phyloP scores from a whole-genome alignment of 2,113 vertebrate genomes.

The Grantiella picta region DNA sequence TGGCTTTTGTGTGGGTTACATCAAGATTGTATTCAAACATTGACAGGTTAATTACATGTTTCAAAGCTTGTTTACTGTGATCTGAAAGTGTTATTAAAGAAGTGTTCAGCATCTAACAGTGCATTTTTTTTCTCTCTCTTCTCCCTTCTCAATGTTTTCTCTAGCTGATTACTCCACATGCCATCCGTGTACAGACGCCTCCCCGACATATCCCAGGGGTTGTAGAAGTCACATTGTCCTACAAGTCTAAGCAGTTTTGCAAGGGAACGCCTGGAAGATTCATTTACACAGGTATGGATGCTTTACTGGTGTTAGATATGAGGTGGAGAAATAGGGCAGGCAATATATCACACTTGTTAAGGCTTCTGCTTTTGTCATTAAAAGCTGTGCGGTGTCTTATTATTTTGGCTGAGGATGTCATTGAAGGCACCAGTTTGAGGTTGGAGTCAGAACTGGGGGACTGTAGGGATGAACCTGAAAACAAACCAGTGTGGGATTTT shows the following conservation, averaged over 20 bases:
- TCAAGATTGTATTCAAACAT: slow-evolving; percentile 61
- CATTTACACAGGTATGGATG: slow-evolving; percentile 94
- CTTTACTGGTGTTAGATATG: not conserved
- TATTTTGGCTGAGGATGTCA: not conserved
- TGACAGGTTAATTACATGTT: slow-evolving; percentile 74
- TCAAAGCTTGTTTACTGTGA: slow-evolving; percentile 74
- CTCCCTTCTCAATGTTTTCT: slow-evolving; percentile 48
- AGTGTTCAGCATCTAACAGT: slow-evolving; percentile 45
- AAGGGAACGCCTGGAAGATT: slow-evolving; percentile 99
- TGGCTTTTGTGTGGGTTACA: slow-evolving; percentile 60
- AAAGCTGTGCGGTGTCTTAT: not conserved
- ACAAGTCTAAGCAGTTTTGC: slow-evolving; percentile 99
- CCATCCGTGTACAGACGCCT: slow-evolving; percentile 96
- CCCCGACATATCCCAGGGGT: slow-evolving; percentile 98
- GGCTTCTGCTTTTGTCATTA: not conserved
- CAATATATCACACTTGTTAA: not conserved
- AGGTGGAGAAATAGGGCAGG: not conserved
- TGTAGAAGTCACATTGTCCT: slow-evolving; percentile 98
- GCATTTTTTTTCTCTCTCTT: slow-evolving; percentile 1
- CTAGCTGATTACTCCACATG: slow-evolving; percentile 96
- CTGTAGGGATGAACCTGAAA: not conserved
- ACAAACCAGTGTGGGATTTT: not conserved
- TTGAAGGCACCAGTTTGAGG: not conserved
- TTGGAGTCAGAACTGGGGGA: not conserved
- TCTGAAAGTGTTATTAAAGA: slow-evolving; percentile 54